phyloP scores from a whole-genome alignment of 2,797 vertebrate species.

The Vultur gryphus region DNA sequence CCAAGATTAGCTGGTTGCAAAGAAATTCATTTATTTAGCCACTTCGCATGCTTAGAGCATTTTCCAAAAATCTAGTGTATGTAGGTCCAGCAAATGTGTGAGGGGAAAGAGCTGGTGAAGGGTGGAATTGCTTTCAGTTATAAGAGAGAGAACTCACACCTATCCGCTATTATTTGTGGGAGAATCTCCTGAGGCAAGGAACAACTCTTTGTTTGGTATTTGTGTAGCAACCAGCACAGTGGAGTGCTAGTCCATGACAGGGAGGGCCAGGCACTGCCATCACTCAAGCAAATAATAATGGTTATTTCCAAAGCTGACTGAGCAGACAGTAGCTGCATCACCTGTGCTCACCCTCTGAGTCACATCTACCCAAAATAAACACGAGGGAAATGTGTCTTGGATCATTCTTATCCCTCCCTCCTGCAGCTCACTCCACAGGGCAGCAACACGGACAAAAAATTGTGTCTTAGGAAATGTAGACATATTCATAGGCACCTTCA shows the following conservation, averaged over 20 bases:
- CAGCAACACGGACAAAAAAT: background rate
- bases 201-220: background rate
- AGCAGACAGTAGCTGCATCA: background rate
- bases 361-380: background rate
- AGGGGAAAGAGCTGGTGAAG: background rate
- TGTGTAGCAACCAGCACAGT: background rate
- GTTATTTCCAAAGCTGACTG: background rate
- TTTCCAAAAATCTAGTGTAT: background rate
- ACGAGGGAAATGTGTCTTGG: rapidly evolving
- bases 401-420: background rate
- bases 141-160: background rate
- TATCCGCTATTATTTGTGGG: background rate
- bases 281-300: background rate
- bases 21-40: background rate
- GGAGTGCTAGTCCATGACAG: background rate
- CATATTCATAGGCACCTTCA: background rate
- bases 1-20: background rate
- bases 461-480: background rate
- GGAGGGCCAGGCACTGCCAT: background rate
- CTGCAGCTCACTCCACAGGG: background rate
- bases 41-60: background rate
- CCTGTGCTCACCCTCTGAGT: background rate
- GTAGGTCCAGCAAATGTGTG: background rate
- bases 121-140: background rate
- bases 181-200: background rate